Evolutionary conservation across 64 coral and sea anemone genomes (phyloP).

Genomic region (Stichodactyla helianthus): DNA sequence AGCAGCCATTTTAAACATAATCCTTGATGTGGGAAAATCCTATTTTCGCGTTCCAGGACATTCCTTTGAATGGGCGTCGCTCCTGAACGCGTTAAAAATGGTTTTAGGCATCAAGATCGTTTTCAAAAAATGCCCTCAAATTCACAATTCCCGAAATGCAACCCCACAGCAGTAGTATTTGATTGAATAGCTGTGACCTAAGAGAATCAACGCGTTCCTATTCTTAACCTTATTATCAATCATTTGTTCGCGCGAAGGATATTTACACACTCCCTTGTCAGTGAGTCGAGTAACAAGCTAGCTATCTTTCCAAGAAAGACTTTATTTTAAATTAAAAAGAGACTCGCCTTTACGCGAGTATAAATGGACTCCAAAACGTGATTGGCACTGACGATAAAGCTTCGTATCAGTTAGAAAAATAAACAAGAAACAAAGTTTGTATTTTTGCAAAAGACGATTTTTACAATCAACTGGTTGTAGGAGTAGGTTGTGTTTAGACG

Average conservation of each 20-base stretch:
- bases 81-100: neutral
- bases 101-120: too few relatives aligned
- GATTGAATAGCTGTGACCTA: neutral
- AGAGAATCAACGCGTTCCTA: neutral
- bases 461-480: conserved; percentile 24
- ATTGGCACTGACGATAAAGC: conserved; percentile 16
- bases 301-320: conserved; percentile 32
- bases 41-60: neutral
- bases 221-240: neutral
- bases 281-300: neutral
- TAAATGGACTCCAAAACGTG: neutral
- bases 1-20: too few relatives aligned
- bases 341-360: neutral
- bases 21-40: neutral
- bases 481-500: conserved; percentile 1
- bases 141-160: too few relatives aligned
- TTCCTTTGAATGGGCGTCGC: neutral
- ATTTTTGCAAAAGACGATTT: conserved; percentile 31
- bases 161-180: neutral
- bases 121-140: too few relatives aligned
- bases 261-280: neutral
- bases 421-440: conserved; percentile 19
- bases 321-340: neutral
- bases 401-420: conserved; percentile 15
- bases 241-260: neutral